Evolutionary conservation across 2,113 vertebrate genomes (phyloP), one percentile per base, ranked within the genome.

Genomic region (Strix uralensis): DNA sequence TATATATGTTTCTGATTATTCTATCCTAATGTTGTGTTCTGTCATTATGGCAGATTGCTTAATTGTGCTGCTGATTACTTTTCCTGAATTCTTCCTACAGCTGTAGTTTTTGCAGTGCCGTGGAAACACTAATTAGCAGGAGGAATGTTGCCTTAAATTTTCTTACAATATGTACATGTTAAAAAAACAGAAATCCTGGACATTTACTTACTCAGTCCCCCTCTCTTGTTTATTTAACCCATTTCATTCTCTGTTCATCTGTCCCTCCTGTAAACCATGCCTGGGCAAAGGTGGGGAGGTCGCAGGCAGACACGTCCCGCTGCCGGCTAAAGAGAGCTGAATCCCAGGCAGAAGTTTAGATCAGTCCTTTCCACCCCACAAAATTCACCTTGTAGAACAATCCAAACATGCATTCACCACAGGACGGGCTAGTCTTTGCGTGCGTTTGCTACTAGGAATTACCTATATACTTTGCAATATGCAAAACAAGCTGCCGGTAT

Each of bases 51-150:
- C 73, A 97, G 97, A 98, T 97, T 97, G 97, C 97, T 97, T 98
- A 97, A 98, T 97, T 97, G 97, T 97, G 96, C 96, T 94, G 90
- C 94, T 98, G 97, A 98, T 98, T 98, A 97, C 97, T 98, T 97
- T 97, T 97, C 96, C 97, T 93, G 97, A 97, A 91, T 96, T 97
- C 96, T 95, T 97, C 94, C 81, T 95, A 90, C 96, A 96, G 91
- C 94, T 97, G 97, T 94, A 95, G 83, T 77, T 95, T 95, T 82
- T 16, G 6, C 95, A 96, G 91, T 14, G 52, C 96, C 2, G 80
- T 97, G 78, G 95, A 97, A 97, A 94, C 97, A 95, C 92, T 97
- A 96, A 97, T 97, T 97, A 95, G 90, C 94, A 73, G 95, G 69
- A 96, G 91, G 91, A 97, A 97, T 63, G 88, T 95, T 96, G 95